Percentiles rank a stretch among this genome's conserved stretches.
Conservation (phyloP, 2,888 invertebrate genomes). For the Xylota sylvarum region DNA sequence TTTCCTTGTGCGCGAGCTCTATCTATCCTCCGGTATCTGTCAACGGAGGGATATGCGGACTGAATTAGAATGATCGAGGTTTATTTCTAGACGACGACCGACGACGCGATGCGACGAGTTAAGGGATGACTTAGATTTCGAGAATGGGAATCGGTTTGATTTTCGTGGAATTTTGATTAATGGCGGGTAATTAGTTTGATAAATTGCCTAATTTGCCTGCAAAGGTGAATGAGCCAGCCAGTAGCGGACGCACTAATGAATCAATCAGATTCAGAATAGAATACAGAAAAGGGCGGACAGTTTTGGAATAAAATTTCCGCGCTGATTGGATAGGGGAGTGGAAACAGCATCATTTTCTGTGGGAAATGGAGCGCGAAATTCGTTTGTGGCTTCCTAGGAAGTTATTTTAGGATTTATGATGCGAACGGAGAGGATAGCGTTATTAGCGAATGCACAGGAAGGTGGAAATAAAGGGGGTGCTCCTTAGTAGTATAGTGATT, state of each 20-base stretch:
- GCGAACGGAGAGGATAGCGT: not conserved
- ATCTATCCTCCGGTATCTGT: conserved; percentile 28
- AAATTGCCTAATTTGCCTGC: conserved; percentile 35
- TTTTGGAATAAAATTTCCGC: conserved; percentile 17
- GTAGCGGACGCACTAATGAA: conserved; percentile 28
- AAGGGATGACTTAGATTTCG: conserved; percentile 29
- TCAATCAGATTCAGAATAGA: conserved; percentile 41
- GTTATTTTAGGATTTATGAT: conserved; percentile 15
- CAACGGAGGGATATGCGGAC: not conserved
- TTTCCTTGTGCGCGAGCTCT: not conserved
- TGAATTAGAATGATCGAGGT: conserved; percentile 6
- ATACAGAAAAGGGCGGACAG: conserved; percentile 48
- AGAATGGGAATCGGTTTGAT: not conserved
- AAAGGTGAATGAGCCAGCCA: conserved; percentile 43
- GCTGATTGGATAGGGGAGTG: conserved; percentile 38
- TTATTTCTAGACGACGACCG: conserved; percentile 15
- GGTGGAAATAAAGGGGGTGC: not conserved
- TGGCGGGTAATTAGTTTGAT: conserved; percentile 63
- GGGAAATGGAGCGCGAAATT: conserved; percentile 64
- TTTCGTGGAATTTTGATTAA: conserved; percentile 66
- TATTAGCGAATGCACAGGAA: too few species aligned
- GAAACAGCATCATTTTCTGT: conserved; percentile 8
- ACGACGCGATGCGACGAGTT: not conserved
- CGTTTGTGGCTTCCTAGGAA: conserved; percentile 29
- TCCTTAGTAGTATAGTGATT: too few species aligned